Evolutionary conservation across 2,113 vertebrate genomes (phyloP).

Genomic region (Aphelocoma coerulescens): DNA sequence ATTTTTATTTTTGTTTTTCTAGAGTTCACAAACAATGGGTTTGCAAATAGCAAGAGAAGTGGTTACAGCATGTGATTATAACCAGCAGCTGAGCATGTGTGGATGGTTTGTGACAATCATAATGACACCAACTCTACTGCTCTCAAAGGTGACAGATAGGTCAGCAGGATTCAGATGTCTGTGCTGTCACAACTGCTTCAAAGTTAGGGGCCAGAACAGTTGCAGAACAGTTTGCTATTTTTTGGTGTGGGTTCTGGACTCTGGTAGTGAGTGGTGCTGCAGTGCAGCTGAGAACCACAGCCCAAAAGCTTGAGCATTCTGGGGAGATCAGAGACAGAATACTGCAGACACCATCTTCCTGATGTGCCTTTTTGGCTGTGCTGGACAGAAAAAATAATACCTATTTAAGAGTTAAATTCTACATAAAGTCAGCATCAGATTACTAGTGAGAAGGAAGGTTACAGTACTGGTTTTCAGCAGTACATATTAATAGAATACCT

Average conservation of each 20-base stretch:
- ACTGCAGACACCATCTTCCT: background rate
- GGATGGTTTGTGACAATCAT: background rate
- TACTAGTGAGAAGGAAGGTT: background rate
- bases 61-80: background rate
- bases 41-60: slow-evolving; percentile 19
- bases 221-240: background rate
- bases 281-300: background rate
- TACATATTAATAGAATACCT: background rate
- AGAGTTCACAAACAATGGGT: background rate
- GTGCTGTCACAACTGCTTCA: background rate
- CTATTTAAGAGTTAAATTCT: background rate
- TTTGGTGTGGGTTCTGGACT: background rate
- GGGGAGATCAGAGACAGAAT: background rate
- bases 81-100: background rate
- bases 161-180: background rate
- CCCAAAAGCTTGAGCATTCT: background rate
- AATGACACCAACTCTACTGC: background rate
- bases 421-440: background rate
- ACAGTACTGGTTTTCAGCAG: background rate
- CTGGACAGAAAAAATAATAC: background rate
- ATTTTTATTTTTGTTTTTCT: background rate
- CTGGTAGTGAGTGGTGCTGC: background rate
- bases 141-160: background rate
- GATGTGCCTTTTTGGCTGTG: background rate
- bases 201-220: background rate